Percentiles rank a stretch among this genome's conserved stretches.
Evolutionary conservation across 2,113 vertebrate genomes (phyloP).

Genomic region (Pedionomus torquatus): DNA sequence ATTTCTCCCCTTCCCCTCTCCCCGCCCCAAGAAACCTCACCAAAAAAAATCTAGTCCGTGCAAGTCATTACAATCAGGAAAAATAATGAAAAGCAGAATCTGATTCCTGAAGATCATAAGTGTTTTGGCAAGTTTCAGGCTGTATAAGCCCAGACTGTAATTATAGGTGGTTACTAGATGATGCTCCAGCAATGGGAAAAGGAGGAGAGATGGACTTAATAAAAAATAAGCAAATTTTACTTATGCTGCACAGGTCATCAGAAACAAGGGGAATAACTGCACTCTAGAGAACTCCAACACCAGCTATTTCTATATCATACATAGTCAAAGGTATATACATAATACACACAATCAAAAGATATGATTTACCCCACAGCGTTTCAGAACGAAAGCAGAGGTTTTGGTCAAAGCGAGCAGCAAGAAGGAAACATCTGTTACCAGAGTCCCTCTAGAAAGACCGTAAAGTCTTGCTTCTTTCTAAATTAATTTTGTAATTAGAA

Average conservation of each 20-base stretch:
- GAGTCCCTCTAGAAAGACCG: neutral
- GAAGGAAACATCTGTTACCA: neutral
- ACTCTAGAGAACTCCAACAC: neutral
- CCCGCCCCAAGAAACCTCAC: neutral
- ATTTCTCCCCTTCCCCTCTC: neutral
- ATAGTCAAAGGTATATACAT: neutral
- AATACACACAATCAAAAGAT: neutral
- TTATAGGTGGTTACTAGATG: neutral
- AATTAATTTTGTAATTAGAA: constrained; percentile 16
- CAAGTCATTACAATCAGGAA: neutral
- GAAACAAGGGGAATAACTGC: neutral
- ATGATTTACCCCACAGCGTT: neutral
- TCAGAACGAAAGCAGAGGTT: neutral
- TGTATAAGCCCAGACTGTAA: neutral
- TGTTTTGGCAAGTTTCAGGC: neutral
- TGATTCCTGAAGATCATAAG: neutral
- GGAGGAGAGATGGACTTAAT: neutral
- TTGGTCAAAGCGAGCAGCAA: neutral
- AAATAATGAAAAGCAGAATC: neutral
- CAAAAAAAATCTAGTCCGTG: neutral
- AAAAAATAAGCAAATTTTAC: neutral
- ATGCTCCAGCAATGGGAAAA: neutral
- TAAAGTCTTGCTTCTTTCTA: neutral
- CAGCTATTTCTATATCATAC: neutral
- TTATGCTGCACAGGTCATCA: neutral